Base-by-base conservation (phyloP, 2,113 vertebrate genomes). In the Pollimyrus isidori region DNA sequence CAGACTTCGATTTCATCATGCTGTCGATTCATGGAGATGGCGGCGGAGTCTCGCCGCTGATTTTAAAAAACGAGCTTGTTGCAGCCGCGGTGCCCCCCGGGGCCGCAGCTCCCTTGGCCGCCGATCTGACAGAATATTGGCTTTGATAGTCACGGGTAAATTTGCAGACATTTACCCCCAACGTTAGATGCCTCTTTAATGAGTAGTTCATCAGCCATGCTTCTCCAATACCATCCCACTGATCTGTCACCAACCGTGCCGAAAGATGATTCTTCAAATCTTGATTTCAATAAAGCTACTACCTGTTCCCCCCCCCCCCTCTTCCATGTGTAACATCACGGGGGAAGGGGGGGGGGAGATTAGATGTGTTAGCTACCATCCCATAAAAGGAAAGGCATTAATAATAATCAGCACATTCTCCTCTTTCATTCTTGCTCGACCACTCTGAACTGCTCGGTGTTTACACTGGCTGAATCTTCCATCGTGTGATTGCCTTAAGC, bases 161-260 rank as follows among this genome's bases (percentile, higher is more conserved):
- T 91, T 92, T 94, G 92, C 91, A 92, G 92, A 93, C 93, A 92
- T 89, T 92, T 92, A 91, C 87, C 90, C 62, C 80, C 30, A 91
- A 90, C 92, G 93, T 94, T 94, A 93, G 93, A 94, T 93, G 69
- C 88, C 90, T 50, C 65, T 83, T 90, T 93, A 93, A 93, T 93
- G 91, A 94, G 92, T 94, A 93, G 93, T 91, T 94, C 93, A 91
- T 92, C 87, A 89, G 86, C 89, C 48, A 89, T 90, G 83, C 89
- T 91, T 89, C 83, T 93, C 91, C 93, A 93, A 94, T 94, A 92
- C 91, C 91, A 89, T 85, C 90, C 46, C 91, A 92, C 92, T 91
- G 85, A 90, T 90, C 91, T 91, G 92, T 93, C 92, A 91, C 90
- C 90, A 89, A 89, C 91, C 85, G 90, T 89, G 87, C 0, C 23